Conservation (phyloP, 2,797 vertebrate genomes). For the Glossophaga mutica region DNA sequence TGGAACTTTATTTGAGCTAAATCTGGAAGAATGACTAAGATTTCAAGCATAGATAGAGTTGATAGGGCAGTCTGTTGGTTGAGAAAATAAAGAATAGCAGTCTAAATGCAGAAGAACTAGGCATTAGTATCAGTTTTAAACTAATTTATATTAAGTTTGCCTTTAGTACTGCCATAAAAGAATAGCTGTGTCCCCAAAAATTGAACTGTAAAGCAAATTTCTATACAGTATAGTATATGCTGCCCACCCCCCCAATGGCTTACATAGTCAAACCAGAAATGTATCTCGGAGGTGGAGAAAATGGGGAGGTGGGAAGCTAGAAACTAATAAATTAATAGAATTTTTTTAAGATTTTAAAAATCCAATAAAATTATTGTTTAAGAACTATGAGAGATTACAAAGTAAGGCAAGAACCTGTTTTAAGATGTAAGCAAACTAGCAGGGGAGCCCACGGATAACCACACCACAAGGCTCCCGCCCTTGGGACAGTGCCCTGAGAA, state of each 20-base stretch:
- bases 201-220: not conserved
- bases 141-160: not conserved
- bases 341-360: not conserved
- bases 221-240: not conserved
- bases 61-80: not conserved
- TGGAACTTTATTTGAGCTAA: not conserved
- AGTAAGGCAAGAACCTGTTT: not conserved
- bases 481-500: not conserved
- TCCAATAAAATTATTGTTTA: not conserved
- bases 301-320: too few species aligned
- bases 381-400: not conserved
- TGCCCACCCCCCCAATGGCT: not conserved
- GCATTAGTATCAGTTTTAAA: not conserved
- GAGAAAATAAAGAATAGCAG: slow-evolving; percentile 1
- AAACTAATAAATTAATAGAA: not conserved
- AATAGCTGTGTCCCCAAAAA: not conserved
- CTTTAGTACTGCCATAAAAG: not conserved
- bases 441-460: not conserved
- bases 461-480: not conserved
- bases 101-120: not conserved
- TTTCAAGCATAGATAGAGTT: not conserved
- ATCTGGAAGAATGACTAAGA: not conserved
- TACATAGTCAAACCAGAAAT: not conserved
- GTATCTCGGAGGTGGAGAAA: not conserved
- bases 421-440: not conserved